Evolutionary conservation across 2,113 vertebrate species (phyloP), one percentile per base, ranked within the genome.

Genomic region (Pelecanus crispus): DNA sequence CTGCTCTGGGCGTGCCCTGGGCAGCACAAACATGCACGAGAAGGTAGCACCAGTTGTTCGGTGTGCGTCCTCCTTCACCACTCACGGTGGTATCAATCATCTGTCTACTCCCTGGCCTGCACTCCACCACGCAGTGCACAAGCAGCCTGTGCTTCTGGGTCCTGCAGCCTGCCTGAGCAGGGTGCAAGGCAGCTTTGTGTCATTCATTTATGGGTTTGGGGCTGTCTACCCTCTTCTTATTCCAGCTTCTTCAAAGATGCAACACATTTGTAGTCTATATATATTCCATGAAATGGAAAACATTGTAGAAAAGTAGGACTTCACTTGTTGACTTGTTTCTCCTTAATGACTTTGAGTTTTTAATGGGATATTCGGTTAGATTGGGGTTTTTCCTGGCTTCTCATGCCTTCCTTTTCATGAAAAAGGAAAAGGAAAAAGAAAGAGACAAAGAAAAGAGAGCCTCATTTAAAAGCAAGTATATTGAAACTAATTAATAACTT

Each of bases 21-120:
- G 21, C 34, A 65, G 24, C 19, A 13, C 1, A 2, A 59, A 32
- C 0, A 0, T 9, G 17, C 6, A 7, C 0, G 1, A 56, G 62
- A 38, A 26, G 15, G 56, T 17, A 85, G 16, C 29, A 47, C 6
- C 49, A 31, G 49, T 25, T 77, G 7, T 24, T 73, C 45, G 16
- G 15, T 18, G 24, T 25, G 18, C 13, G 32, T 21, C 36, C 29
- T 50, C 58, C 32, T 9, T 52, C 62, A 4, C n/a, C 8, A 10
- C 13, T 73, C 16, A 2, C 10, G 11, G 49, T 2, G 11, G 7
- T 45, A 21, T 36, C 40, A 24, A 11, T 29, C 40, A 6, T 5
- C 78, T 58, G 67, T 49, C 18, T 5, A 0, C 16, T 47, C 15
- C 12, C 29, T 49, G 61, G 24, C 34, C 18, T 47, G 18, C 40